Conservation (phyloP, 2,888 invertebrate genomes). For the Panzeria rudis region DNA sequence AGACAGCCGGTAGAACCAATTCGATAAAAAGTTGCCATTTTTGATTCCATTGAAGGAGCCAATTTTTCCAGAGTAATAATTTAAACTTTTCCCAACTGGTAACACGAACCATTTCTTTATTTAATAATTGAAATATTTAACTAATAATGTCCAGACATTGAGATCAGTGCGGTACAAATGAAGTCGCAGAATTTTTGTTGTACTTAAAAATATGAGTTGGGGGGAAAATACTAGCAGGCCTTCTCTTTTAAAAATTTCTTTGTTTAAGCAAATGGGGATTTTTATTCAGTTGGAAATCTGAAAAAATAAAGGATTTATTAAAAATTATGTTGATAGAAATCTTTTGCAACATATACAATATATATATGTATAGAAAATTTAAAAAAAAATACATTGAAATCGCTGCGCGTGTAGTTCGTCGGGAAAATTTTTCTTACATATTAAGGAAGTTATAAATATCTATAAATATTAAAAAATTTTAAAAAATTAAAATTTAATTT, state of each 20-base stretch:
- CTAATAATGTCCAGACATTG: constrained; percentile 21
- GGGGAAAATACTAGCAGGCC: too few relatives aligned
- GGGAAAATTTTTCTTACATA: too few relatives aligned
- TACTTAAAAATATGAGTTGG: background rate
- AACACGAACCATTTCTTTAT: constrained; percentile 75
- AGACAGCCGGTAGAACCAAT: constrained; percentile 87
- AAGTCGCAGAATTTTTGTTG: background rate
- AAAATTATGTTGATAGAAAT: too few relatives aligned
- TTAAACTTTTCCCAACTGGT: constrained; percentile 86
- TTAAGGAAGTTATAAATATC: too few relatives aligned
- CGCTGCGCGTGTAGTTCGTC: too few relatives aligned
- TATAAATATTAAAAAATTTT: too few relatives aligned
- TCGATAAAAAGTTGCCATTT: constrained; percentile 88
- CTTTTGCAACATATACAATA: background rate
- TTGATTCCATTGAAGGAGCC: constrained; percentile 90
- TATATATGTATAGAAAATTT: too few relatives aligned
- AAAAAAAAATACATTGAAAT: too few relatives aligned
- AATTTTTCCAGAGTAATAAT: constrained; percentile 93
- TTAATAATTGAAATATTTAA: background rate
- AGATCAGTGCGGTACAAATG: background rate
- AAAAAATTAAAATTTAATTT: too few relatives aligned
- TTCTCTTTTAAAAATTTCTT: background rate
- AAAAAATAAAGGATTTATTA: too few relatives aligned
- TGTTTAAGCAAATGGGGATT: background rate
- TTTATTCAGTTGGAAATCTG: background rate